Evolutionary conservation across 1,140 invertebrate genomes (phyloP).

Genomic region (Megalonaias nervosa): DNA sequence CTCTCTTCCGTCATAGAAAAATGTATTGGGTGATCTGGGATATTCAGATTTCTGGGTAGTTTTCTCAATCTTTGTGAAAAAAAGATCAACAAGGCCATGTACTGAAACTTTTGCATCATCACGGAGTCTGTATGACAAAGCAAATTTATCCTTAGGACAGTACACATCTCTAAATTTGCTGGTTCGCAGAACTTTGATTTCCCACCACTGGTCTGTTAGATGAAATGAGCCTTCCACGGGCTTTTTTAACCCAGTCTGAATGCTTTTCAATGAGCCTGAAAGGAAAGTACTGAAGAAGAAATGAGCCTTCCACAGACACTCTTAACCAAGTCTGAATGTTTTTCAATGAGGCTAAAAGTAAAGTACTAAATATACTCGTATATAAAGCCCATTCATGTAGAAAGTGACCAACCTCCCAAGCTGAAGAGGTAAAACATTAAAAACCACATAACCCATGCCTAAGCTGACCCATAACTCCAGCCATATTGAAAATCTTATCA

Average conservation of each 20-base stretch:
- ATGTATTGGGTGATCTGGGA: too few relatives aligned
- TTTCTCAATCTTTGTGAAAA: constrained; percentile 23
- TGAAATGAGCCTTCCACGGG: constrained; percentile 41
- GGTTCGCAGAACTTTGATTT: constrained; percentile 40
- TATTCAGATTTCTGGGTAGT: not conserved
- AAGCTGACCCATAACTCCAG: too few relatives aligned
- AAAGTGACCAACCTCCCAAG: too few relatives aligned
- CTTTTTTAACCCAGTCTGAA: constrained; percentile 11
- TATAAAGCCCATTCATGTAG: too few relatives aligned
- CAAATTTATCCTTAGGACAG: constrained; percentile 24
- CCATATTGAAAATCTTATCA: too few relatives aligned
- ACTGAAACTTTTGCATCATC: constrained; percentile 26
- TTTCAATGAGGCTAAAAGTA: too few relatives aligned
- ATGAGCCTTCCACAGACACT: too few relatives aligned
- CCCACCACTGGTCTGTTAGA: constrained; percentile 54
- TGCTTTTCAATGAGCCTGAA: constrained; percentile 32
- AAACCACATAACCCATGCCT: too few relatives aligned
- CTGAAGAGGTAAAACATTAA: too few relatives aligned
- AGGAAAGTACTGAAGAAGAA: not conserved
- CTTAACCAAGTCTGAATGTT: too few relatives aligned
- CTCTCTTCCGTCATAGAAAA: not conserved
- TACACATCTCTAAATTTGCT: constrained; percentile 8
- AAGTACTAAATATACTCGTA: too few relatives aligned
- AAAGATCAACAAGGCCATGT: constrained; percentile 28
- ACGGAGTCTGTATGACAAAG: constrained; percentile 37